Evolutionary conservation across 2,888 invertebrate species (phyloP), one percentile per base, ranked within the genome.

Genomic region (Beris chalybata): DNA sequence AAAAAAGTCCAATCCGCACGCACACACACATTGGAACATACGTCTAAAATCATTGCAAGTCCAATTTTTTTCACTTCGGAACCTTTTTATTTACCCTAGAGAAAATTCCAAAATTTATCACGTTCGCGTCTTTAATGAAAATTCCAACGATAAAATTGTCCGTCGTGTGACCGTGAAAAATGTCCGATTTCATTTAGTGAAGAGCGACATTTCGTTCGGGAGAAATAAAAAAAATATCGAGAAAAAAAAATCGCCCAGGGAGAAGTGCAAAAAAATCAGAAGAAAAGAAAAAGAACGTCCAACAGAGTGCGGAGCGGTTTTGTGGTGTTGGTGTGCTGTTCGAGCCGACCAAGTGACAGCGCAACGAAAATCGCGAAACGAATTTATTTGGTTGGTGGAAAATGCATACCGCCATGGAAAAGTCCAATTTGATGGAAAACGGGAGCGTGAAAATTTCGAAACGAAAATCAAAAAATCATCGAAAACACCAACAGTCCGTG

Each of bases 361-460:
- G 32, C 15, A 4, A 56, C n/a, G 3, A 31, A 44, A 38, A 38
- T 38, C 38, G 38, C 5, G 22, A 29, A 45, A 12, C n/a, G 7
- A 15, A 12, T 9, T 22, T 45, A n/a, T 59, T 47, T 47, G 3
- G 29, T 56, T 13, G 43, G 32, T 11, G 50, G 22, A 52, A 61
- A 61, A 61, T 61, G 61, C 61, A 61, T 61, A 52, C 61, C 43
- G 75, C 9, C 50, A 54, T 59, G 47, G 64, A 66, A 50, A 52
- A 68, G n/a, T 12, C 32, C 43, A 66, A n/a, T 9, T 12, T 52
- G 52, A n/a, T 15, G 43, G 66, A 66, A 12, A 66, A 66, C n/a
- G 61, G 61, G 7, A 44, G 64, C 47, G 47, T 61, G 12, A 68
- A 68, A 48, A 45, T 53, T 38, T 38, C 52, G 43, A 68, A 68